Evolutionary conservation across 2,888 invertebrate genomes (phyloP), one percentile per base, ranked within the genome.

Genomic region (Eurytoma adleriae): DNA sequence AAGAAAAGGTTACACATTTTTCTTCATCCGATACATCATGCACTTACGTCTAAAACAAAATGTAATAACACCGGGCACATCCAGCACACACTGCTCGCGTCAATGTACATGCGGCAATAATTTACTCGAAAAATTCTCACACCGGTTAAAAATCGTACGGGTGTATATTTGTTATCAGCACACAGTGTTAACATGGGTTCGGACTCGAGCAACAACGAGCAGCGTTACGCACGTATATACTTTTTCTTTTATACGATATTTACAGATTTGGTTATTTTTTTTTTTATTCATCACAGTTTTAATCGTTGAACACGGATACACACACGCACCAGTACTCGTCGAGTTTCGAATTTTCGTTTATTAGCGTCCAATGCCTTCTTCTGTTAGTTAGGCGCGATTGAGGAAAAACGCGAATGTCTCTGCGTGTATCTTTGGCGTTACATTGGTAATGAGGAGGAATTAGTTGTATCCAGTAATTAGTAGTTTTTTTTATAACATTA

Each of bases 301-400:
- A 76, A 78, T 81, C 78, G 81, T 81, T 81, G 81, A 78, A 81
- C 78, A 81, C 81, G 80, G 54, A 81, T 79, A 69, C 72, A 79
- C 64, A 78, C 75, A 78, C 24, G 59, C 57, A 50, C 59, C 40
- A 48, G 52, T 24, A 52, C 30, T 61, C 50, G 56, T 74, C 18
- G 18, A 67, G 59, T 72, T 68, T 59, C 40, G 27, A 24, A 67
- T 52, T 40, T 13, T 54, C 61, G 52, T 78, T 66, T 71, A 14
- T 50, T 67, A 20, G 20, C 10, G 64, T 57, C n/a, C 24, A 40
- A 40, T 40, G 40, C 10, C 40, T 40, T 40, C 40, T 40, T 40
- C 40, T 40, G 40, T 24, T 24, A 24, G 40, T 40, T 40, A 40
- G 40, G 40, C 40, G 40, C 40, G 40, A 40, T 40, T 20, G 40